Percentiles rank a stretch among this genome's conserved stretches.
Evolutionary conservation across 2,888 invertebrate species (phyloP).

Genomic region (Acleris holmiana): DNA sequence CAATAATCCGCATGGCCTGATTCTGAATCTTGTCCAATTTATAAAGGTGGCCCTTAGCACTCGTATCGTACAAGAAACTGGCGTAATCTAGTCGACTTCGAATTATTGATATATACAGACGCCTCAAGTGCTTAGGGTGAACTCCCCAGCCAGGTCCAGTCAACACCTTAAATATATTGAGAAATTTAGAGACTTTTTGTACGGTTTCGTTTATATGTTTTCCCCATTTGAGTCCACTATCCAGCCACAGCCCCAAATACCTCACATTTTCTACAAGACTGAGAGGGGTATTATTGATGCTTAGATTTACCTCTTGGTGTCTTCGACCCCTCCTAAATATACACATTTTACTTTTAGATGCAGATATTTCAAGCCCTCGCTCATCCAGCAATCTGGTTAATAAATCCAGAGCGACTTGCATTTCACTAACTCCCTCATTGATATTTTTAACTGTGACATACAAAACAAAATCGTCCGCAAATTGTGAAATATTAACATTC

Average conservation of each 20-base stretch:
- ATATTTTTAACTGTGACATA: constrained; percentile 36
- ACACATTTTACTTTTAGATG: constrained; percentile 38
- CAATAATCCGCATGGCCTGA: constrained; percentile 3
- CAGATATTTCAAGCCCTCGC: constrained; percentile 37
- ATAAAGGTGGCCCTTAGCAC: background rate
- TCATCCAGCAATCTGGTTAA: constrained; percentile 22
- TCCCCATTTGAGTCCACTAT: constrained; percentile 33
- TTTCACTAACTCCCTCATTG: background rate
- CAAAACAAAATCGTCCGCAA: constrained; percentile 46
- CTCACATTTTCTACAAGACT: constrained; percentile 25
- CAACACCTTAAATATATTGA: constrained; percentile 36
- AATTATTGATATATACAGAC: constrained; percentile 29
- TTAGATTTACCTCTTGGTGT: background rate
- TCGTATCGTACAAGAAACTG: constrained; percentile 5
- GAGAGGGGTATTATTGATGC: constrained; percentile 9
- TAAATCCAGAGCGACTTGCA: constrained; percentile 29
- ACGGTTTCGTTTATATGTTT: constrained; percentile 37
- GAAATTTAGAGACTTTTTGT: constrained; percentile 25
- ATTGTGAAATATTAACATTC: constrained; percentile 38
- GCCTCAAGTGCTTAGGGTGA: constrained; percentile 28
- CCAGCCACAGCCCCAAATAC: constrained; percentile 39
- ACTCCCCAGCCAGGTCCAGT: constrained; percentile 37
- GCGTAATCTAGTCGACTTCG: constrained; percentile 32
- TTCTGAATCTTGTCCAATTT: constrained; percentile 24
- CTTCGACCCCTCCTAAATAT: constrained; percentile 37